Evolutionary conservation across 2,797 vertebrate genomes (phyloP).

Genomic region (Pseudochaenichthys georgianus): DNA sequence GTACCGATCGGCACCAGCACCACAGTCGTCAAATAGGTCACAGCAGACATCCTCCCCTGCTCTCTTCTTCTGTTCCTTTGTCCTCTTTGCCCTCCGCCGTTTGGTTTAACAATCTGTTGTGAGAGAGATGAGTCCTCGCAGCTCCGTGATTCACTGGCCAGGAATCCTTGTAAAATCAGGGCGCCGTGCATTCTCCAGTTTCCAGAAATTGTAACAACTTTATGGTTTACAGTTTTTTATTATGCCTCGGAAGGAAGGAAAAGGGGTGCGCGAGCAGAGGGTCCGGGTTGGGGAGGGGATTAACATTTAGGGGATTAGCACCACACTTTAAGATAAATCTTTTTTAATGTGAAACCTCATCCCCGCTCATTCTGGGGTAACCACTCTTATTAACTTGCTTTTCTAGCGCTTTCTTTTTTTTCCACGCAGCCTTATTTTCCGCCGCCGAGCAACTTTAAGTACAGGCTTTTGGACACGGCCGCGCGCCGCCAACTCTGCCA

Average conservation of each 20-base stretch:
- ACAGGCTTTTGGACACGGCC: slow-evolving; percentile 69
- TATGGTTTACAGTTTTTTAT: slow-evolving; percentile 83
- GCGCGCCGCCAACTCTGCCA: slow-evolving; percentile 72
- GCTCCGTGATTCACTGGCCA: slow-evolving; percentile 81
- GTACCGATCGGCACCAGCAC: slow-evolving; percentile 54
- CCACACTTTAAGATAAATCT: slow-evolving; percentile 87
- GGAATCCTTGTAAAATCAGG: slow-evolving; percentile 85
- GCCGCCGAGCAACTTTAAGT: slow-evolving; percentile 72
- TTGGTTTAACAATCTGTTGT: slow-evolving; percentile 80
- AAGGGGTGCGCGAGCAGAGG: slow-evolving; percentile 54
- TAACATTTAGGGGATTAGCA: slow-evolving; percentile 85
- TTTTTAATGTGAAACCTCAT: slow-evolving; percentile 87
- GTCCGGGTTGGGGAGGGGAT: slow-evolving; percentile 54
- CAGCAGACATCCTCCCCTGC: slow-evolving; percentile 12
- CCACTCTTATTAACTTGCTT: slow-evolving; percentile 80
- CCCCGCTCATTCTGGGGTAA: slow-evolving; percentile 83
- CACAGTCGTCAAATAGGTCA: slow-evolving; percentile 64
- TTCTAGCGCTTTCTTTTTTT: slow-evolving; percentile 72
- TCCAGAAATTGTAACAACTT: slow-evolving; percentile 85
- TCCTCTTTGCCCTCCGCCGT: slow-evolving; percentile 62
- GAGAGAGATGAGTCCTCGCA: slow-evolving; percentile 77
- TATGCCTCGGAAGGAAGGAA: slow-evolving; percentile 70
- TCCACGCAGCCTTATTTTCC: slow-evolving; percentile 52
- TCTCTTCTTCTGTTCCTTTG: slow-evolving; percentile 28
- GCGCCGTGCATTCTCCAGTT: slow-evolving; percentile 77